Evolutionary conservation across 2,113 vertebrate genomes (phyloP), one percentile per base, ranked within the genome.

Genomic region (Bufo gargarizans): DNA sequence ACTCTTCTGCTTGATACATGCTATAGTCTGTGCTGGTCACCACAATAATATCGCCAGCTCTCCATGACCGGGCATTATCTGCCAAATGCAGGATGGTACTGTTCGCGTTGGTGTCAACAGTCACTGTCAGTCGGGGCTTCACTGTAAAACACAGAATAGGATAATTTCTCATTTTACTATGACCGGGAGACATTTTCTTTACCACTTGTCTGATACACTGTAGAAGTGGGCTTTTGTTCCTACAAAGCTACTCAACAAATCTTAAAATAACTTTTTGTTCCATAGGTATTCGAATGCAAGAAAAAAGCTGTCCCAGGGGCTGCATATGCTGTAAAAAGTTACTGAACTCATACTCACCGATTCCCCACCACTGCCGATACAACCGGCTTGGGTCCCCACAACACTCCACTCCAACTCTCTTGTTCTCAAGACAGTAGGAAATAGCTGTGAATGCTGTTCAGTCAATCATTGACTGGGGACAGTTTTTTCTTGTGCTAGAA

Each of bases 1-100:
- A 96, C 81, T 95, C 95, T 53, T 99, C 97, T 0, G 95, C 96
- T 63, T 99, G 97, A 90, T 97, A 93, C 95, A 99, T 95, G 89
- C 96, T 96, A 49, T 96, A 97, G 77, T 97, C 96, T 0, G 96
- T 96, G 50, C 96, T 97, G 4, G 96, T 95, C 1, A 96, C 91
- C 56, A 96, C 95, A 63, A 97, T 82, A 16, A 82, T 93, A 65
- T 97, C 95, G 3, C 96, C 94, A 0, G 92, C 90, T 19, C 63
- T 77, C 96, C 96, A 97, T 0, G 95, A 95, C 14, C 67, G 91
- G 59, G 89, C 94, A 0, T 94, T 90, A n/a, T 95, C 96, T 19
- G 49, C 91, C 89, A 97, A 90, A 0, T 86, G 94, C 91, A 97
- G 91, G 90, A 96, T 76, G 0, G 93, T 96, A 92, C 93, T 96